Evolutionary conservation across 1,140 invertebrate species (phyloP).

Genomic region (Oscheius sp.): DNA sequence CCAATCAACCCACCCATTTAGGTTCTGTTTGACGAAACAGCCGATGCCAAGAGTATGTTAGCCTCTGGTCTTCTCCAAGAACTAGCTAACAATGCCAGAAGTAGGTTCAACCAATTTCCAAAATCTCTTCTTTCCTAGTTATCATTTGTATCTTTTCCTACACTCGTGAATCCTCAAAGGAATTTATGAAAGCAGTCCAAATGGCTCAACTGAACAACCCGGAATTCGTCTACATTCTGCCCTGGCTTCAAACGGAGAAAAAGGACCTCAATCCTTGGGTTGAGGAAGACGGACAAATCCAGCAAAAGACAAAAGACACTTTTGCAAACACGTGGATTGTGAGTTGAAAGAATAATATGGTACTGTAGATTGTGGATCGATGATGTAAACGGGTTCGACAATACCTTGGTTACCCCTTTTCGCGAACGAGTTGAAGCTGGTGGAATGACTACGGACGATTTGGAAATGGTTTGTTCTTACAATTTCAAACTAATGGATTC

Average conservation of each 20-base stretch:
- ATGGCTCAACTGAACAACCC: constrained; percentile 43
- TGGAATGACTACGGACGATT: constrained; percentile 42
- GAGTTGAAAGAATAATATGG: neutral
- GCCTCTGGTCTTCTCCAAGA: constrained; percentile 51
- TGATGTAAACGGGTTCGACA: constrained; percentile 55
- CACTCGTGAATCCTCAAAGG: constrained; percentile 48
- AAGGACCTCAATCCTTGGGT: constrained; percentile 53
- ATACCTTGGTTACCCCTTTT: constrained; percentile 50
- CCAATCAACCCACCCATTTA: too few species aligned
- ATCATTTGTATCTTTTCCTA: constrained; percentile 52
- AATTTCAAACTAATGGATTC: neutral
- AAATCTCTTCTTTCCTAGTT: constrained; percentile 38
- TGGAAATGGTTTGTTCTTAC: constrained; percentile 29
- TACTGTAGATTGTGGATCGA: constrained; percentile 44
- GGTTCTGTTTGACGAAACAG: constrained; percentile 52
- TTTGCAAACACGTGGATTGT: constrained; percentile 58
- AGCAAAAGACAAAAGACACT: constrained; percentile 60
- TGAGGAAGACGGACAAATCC: constrained; percentile 50
- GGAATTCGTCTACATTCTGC: constrained; percentile 54
- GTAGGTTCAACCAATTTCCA: constrained; percentile 12
- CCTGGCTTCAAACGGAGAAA: constrained; percentile 55
- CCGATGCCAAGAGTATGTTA: constrained; percentile 48
- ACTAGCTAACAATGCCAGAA: constrained; percentile 49
- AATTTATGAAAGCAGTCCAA: constrained; percentile 49
- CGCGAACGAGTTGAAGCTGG: constrained; percentile 46